Percentiles rank a stretch among this genome's conserved stretches.
Conservation (phyloP, 2,113 vertebrate genomes). For the Mobula birostris region DNA sequence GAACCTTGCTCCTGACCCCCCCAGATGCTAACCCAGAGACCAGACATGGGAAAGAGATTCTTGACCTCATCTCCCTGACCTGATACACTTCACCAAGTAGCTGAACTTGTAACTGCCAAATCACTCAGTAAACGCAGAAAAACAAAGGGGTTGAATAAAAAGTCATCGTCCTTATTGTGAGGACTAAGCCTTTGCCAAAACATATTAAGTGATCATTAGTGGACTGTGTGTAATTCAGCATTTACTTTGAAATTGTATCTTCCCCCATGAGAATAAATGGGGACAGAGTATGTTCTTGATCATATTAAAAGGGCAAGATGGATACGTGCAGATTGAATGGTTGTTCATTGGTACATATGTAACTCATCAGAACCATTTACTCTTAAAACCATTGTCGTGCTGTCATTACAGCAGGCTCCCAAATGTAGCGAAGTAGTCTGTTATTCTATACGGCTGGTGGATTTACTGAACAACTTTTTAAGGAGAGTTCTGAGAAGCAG, state of each 20-base stretch:
- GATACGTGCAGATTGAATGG: not conserved
- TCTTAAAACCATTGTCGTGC: not conserved
- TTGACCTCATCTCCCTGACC: not conserved
- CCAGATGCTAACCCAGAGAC: slow-evolving; percentile 15
- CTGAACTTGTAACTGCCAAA: not conserved
- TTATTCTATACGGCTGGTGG: not conserved
- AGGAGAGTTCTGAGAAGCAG: not conserved
- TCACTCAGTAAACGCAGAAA: not conserved
- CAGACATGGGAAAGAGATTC: not conserved
- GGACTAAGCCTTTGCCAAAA: not conserved
- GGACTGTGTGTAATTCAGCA: not conserved
- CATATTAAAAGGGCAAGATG: not conserved
- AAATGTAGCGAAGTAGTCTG: not conserved
- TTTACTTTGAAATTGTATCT: not conserved
- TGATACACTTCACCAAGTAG: not conserved
- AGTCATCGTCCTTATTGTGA: not conserved
- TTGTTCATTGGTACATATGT: not conserved
- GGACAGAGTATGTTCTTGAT: not conserved
- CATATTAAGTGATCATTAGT: not conserved
- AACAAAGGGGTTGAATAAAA: not conserved
- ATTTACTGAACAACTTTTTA: not conserved
- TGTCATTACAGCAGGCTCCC: not conserved
- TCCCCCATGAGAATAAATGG: not conserved
- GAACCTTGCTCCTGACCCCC: not conserved
- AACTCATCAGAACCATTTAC: not conserved